Percentiles rank a stretch among this genome's conserved stretches.
phyloP scores from a whole-genome alignment of 2,113 vertebrate genomes.

The Syngnathus typhle region DNA sequence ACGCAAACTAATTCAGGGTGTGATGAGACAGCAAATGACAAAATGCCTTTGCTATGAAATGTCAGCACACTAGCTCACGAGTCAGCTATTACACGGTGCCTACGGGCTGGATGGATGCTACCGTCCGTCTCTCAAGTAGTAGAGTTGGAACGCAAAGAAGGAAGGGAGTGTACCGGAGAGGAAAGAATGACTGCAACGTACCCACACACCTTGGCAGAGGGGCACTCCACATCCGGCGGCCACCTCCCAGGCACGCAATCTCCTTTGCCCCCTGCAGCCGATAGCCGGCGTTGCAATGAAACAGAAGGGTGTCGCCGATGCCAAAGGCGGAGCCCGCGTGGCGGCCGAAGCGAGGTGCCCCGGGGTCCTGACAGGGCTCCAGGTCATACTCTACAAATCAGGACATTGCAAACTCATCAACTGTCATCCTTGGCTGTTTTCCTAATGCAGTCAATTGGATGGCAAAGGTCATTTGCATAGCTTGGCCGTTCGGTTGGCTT shows the following conservation, averaged over 20 bases:
- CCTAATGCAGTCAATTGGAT: not conserved
- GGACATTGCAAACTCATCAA: not conserved
- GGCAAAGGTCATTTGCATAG: not conserved
- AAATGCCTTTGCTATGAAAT: slow-evolving; percentile 6
- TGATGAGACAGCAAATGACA: slow-evolving; percentile 16
- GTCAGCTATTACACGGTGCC: slow-evolving; percentile 10
- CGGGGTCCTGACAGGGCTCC: slow-evolving; percentile 70
- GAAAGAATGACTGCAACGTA: slow-evolving; percentile 70
- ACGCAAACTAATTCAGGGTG: slow-evolving; percentile 8
- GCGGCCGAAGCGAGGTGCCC: slow-evolving; percentile 61
- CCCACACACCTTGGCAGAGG: slow-evolving; percentile 80
- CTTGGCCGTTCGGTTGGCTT: not conserved
- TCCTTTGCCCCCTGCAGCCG: slow-evolving; percentile 68
- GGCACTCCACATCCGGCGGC: slow-evolving; percentile 73
- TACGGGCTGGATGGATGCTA: not conserved
- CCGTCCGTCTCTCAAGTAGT: not conserved
- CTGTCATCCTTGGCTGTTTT: too few relatives aligned
- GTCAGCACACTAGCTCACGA: slow-evolving; percentile 12
- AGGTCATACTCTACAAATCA: slow-evolving; percentile 67
- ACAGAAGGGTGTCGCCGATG: slow-evolving; percentile 64
- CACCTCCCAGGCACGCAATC: slow-evolving; percentile 70
- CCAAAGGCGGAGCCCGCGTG: slow-evolving; percentile 64
- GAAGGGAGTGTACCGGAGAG: slow-evolving; percentile 15
- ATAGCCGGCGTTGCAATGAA: slow-evolving; percentile 69
- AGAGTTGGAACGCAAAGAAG: not conserved